Percentiles rank a stretch among this genome's conserved stretches.
Conservation (phyloP, 2,888 invertebrate genomes). For the Amiota communis region DNA sequence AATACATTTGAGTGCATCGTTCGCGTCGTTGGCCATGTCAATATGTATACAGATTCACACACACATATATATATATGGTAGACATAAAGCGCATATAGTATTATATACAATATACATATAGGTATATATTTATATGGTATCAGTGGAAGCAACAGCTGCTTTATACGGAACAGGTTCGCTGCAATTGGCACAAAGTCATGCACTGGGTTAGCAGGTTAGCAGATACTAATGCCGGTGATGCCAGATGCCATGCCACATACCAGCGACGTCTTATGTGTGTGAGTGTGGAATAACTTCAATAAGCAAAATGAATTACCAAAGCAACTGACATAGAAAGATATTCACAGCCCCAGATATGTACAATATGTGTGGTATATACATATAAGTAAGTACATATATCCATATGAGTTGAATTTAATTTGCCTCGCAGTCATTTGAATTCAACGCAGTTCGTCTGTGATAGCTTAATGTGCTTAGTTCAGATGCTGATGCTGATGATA, state of each 20-base stretch:
- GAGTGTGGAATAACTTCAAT: not conserved
- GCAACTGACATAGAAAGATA: not conserved
- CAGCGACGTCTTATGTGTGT: not conserved
- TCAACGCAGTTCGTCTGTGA: not conserved
- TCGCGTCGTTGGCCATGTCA: not conserved
- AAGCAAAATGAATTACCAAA: not conserved
- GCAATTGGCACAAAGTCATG: too few species aligned
- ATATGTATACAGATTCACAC: not conserved
- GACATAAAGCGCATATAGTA: not conserved
- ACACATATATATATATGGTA: not conserved
- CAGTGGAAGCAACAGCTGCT: not conserved
- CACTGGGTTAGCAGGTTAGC: slow-evolving; percentile 15
- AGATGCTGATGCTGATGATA: not conserved
- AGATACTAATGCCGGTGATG: not conserved
- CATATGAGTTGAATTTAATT: not conserved
- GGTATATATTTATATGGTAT: not conserved
- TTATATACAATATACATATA: too few species aligned
- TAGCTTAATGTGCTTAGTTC: not conserved
- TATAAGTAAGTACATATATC: not conserved
- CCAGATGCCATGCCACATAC: not conserved
- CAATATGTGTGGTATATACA: not conserved
- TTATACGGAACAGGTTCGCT: too few species aligned
- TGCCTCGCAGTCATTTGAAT: slow-evolving; percentile 15
- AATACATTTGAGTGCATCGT: slow-evolving; percentile 7
- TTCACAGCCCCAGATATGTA: not conserved